Evolutionary conservation across 2,888 invertebrate species (phyloP).

Genomic region (Pandemis cinnamomeana): DNA sequence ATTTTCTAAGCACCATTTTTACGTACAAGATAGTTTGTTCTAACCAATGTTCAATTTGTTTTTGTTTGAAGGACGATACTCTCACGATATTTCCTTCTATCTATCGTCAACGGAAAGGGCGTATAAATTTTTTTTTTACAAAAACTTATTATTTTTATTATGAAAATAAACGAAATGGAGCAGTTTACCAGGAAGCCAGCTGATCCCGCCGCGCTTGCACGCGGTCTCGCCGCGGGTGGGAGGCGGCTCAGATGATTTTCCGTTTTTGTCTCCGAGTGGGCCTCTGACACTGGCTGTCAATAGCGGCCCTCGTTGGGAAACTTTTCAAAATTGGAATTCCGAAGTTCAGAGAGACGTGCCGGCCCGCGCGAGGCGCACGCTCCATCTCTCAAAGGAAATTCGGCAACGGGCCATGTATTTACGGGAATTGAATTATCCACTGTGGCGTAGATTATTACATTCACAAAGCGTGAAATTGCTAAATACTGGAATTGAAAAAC

Average conservation of each 20-base stretch:
- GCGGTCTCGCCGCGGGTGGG: conserved; percentile 1
- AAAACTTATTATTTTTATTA: too few species aligned
- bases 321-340: conserved; percentile 85
- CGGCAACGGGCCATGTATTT: conserved; percentile 78
- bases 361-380: conserved; percentile 74
- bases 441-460: conserved; percentile 77
- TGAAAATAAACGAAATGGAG: neutral
- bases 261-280: conserved; percentile 55
- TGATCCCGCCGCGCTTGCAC: neutral
- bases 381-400: conserved; percentile 83
- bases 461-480: conserved; percentile 76
- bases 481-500: conserved; percentile 58
- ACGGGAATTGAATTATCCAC: conserved; percentile 80
- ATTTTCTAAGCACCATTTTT: too few species aligned
- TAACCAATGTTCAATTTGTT: too few species aligned
- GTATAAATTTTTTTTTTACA: too few species aligned
- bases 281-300: conserved; percentile 80
- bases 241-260: conserved; percentile 32
- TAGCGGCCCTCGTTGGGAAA: conserved; percentile 80
- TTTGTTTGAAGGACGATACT: too few species aligned
- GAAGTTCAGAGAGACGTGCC: conserved; percentile 79
- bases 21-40: too few species aligned
- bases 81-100: too few species aligned
- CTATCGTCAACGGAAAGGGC: too few species aligned
- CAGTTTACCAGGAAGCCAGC: conserved; percentile 2